Percentiles rank a stretch among this genome's conserved stretches.
Conservation (phyloP, 2,888 invertebrate species). For the Epistrophe grossulariae region DNA sequence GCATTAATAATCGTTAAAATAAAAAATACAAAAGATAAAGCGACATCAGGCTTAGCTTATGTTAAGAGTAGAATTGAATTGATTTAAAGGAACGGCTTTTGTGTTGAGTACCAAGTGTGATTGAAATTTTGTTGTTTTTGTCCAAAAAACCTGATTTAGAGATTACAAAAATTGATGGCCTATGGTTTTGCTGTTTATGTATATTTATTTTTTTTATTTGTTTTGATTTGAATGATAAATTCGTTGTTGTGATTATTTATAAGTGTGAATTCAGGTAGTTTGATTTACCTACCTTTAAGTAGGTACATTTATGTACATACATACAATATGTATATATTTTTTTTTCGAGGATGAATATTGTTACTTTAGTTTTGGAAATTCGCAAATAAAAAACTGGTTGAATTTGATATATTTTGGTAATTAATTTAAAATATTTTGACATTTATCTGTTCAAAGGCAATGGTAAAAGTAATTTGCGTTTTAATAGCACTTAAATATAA, state of each 20-base stretch:
- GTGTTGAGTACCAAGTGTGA: background rate
- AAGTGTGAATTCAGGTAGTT: background rate
- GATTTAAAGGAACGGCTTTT: background rate
- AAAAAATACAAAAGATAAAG: background rate
- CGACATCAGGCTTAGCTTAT: background rate
- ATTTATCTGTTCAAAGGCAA: no score
- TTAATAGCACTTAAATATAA: no score
- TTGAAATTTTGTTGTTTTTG: background rate
- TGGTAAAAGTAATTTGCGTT: no score
- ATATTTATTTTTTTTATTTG: background rate
- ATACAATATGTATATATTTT: background rate
- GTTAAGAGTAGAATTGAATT: conserved; percentile 8
- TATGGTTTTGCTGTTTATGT: background rate
- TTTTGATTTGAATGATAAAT: conserved; percentile 28
- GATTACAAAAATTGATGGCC: background rate
- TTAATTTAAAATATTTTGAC: no score
- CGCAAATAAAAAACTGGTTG: background rate
- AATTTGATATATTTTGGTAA: background rate
- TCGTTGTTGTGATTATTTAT: background rate
- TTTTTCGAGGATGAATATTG: background rate
- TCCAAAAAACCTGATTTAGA: conserved; percentile 11
- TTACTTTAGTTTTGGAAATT: background rate
- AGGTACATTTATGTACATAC: background rate
- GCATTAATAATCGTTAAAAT: conserved; percentile 2
- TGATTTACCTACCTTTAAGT: background rate